These are phyloP conservation scores for Drosophila neonasuta DNA, from an alignment of 2,888 invertebrate species.

Conservation along the genomic window DNA sequence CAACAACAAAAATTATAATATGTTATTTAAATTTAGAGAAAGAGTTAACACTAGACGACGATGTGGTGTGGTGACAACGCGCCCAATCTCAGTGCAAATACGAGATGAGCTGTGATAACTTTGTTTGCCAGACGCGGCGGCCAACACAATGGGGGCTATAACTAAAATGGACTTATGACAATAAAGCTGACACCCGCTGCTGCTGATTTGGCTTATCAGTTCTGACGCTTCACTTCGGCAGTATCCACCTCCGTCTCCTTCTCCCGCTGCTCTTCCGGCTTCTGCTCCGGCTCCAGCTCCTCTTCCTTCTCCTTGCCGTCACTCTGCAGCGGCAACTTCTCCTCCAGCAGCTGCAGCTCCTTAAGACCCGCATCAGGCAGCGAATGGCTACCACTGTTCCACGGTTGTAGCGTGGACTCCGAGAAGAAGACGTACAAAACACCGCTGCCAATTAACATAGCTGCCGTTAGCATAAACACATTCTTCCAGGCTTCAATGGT, in stretches of 20 bases:
- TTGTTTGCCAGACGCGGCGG: conserved; percentile 42
- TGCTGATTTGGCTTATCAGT: conserved; percentile 30
- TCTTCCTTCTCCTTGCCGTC: background rate
- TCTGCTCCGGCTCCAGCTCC: conserved; percentile 2
- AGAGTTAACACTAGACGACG: conserved; percentile 16
- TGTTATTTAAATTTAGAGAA: conserved; percentile 32
- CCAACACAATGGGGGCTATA: conserved; percentile 43
- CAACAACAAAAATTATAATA: conserved; percentile 1
- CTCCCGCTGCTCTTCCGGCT: background rate
- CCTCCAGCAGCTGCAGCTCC: conserved; percentile 70
- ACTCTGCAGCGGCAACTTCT: conserved; percentile 49
- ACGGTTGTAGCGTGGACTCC: conserved; percentile 84
- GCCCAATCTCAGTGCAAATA: conserved; percentile 33
- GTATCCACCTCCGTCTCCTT: conserved; percentile 1
- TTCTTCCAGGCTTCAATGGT: conserved; percentile 85
- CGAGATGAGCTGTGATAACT: conserved; percentile 27
- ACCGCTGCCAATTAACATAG: conserved; percentile 83
- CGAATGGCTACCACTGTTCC: conserved; percentile 82
- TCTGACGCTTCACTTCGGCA: conserved; percentile 34
- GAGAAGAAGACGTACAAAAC: conserved; percentile 84
- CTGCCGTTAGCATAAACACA: conserved; percentile 84
- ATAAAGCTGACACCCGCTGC: conserved; percentile 49
- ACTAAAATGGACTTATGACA: conserved; percentile 54
- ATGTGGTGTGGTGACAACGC: background rate
- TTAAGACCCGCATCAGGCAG: conserved; percentile 61